These are phyloP conservation scores for Chionomys nivalis DNA, from an alignment of 2,113 vertebrate species.

Conservation along the genomic window DNA sequence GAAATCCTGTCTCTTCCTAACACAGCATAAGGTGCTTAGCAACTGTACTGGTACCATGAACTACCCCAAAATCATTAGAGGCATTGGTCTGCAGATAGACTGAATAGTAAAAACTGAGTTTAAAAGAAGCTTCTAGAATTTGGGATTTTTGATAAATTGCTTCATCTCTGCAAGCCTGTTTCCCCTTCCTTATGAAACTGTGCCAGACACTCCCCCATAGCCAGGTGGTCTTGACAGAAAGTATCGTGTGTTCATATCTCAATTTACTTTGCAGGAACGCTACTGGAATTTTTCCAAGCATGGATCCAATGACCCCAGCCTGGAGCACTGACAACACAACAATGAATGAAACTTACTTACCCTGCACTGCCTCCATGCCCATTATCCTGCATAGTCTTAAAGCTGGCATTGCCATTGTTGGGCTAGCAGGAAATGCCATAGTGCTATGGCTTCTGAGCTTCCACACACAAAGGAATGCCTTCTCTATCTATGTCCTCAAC, in stretches of 20 bases:
- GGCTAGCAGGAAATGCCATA: not conserved
- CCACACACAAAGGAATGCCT: not conserved
- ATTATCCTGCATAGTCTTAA: not conserved
- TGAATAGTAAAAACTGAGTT: not conserved
- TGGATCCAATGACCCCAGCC: rapidly evolving
- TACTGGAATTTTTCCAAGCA: not conserved
- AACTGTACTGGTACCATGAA: not conserved
- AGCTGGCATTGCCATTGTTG: not conserved
- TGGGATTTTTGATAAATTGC: rapidly evolving
- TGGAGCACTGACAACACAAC: not conserved
- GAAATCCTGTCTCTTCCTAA: not conserved
- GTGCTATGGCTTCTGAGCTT: constrained; percentile 47
- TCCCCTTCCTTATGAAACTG: not conserved
- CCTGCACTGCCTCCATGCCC: rapidly evolving
- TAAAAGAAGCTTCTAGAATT: not conserved
- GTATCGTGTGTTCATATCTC: not conserved
- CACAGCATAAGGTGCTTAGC: no score
- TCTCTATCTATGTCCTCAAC: constrained; percentile 22
- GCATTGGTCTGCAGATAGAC: not conserved
- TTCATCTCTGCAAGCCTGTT: not conserved
- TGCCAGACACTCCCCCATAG: not conserved
- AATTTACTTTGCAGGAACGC: not conserved
- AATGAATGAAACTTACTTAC: no score
- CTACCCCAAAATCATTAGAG: not conserved
- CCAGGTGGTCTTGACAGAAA: not conserved